These are phyloP conservation scores for Jordanella pulchra DNA, from an alignment of 2,797 vertebrate genomes.

Conservation along the genomic window DNA sequence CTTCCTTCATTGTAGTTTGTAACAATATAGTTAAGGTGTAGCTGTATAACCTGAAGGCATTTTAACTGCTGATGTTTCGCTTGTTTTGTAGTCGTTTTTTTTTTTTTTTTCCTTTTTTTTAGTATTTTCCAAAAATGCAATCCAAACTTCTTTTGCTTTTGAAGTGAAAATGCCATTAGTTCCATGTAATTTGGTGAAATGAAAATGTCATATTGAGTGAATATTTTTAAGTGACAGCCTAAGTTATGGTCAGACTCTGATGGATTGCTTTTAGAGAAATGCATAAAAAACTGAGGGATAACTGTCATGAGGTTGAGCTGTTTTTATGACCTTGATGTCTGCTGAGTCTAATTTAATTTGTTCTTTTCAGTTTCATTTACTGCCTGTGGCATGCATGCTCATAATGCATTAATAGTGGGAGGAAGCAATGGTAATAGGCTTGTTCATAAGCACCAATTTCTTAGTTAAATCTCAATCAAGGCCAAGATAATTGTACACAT, in stretches of 20 bases:
- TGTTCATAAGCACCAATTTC: constrained; percentile 28
- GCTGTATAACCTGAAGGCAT: constrained; percentile 1
- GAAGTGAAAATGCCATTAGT: not conserved
- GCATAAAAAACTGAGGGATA: constrained; percentile 21
- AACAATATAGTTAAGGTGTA: not conserved
- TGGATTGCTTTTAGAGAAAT: constrained; percentile 9
- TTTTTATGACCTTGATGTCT: constrained; percentile 24
- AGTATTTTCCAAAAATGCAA: constrained; percentile 4
- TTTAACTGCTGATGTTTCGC: constrained; percentile 4
- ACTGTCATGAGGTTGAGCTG: constrained; percentile 8
- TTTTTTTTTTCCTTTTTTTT: not conserved
- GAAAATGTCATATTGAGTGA: constrained; percentile 5
- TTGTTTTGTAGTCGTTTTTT: not conserved
- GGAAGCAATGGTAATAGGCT: constrained; percentile 28
- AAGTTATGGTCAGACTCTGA: constrained; percentile 5
- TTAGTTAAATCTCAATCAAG: constrained; percentile 27
- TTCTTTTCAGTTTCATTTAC: constrained; percentile 31
- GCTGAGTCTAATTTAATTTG: constrained; percentile 26
- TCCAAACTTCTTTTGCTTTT: not conserved
- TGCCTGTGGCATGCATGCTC: constrained; percentile 6
- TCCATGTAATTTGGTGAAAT: not conserved
- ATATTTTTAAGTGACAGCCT: not conserved
- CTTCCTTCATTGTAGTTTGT: not conserved
- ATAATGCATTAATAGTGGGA: not conserved
- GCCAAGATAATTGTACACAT: constrained; percentile 1